phyloP scores from a whole-genome alignment of 2,113 vertebrate species.

The Hippopotamus amphibius region DNA sequence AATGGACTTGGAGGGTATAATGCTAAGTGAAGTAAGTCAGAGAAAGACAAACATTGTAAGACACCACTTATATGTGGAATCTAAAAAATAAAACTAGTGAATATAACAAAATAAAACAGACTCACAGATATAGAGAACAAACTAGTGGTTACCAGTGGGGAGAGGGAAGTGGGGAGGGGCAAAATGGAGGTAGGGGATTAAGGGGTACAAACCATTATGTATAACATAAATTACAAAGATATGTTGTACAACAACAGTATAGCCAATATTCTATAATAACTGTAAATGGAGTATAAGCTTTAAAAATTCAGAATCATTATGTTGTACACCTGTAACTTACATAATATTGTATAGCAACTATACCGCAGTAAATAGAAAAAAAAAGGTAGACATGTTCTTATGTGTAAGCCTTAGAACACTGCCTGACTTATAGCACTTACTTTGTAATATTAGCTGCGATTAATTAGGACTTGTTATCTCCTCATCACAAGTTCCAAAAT shows the following conservation, averaged over 20 bases:
- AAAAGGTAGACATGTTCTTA: background rate
- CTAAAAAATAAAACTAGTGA: background rate
- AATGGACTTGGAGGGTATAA: background rate
- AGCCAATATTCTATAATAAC: background rate
- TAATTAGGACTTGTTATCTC: background rate
- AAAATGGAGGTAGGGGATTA: background rate
- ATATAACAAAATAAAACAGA: background rate
- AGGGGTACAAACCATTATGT: background rate
- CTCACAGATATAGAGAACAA: background rate
- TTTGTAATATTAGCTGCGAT: background rate
- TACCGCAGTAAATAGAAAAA: background rate
- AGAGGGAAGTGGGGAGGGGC: background rate
- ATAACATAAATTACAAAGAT: background rate
- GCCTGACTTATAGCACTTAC: background rate
- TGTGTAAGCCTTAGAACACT: background rate
- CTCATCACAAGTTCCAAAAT: background rate
- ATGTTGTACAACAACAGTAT: background rate
- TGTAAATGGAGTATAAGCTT: background rate
- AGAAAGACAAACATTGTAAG: background rate
- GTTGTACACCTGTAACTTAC: background rate
- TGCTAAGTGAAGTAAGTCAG: background rate
- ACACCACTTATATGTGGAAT: background rate
- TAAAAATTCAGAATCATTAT: background rate
- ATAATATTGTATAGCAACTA: background rate
- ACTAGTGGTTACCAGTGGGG: background rate